phyloP scores from a whole-genome alignment of 1,140 invertebrate species.

The Drosophila athabasca region DNA sequence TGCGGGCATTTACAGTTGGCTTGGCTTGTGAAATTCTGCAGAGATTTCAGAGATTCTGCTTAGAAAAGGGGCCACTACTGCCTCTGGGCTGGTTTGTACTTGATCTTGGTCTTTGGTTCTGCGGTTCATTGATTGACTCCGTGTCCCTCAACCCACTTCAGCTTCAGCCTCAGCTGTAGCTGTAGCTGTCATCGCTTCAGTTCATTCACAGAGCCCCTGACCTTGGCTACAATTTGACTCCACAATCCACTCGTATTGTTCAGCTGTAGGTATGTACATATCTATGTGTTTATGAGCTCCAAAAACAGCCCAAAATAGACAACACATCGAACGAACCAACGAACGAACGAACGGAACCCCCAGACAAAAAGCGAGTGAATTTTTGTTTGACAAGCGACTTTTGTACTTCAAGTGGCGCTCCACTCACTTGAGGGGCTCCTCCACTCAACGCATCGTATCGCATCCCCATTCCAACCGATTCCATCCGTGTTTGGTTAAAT shows the following conservation, averaged over 20 bases:
- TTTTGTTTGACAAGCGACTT: constrained; percentile 48
- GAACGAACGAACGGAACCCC: constrained; percentile 15
- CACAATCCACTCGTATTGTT: constrained; percentile 45
- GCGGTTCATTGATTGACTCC: constrained; percentile 68
- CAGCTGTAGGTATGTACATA: constrained; percentile 32
- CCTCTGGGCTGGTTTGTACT: constrained; percentile 54
- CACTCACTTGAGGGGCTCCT: constrained; percentile 38
- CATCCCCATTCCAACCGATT: no score
- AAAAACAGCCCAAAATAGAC: constrained; percentile 54
- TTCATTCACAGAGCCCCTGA: constrained; percentile 80
- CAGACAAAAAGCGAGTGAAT: constrained; percentile 38
- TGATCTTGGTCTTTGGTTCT: constrained; percentile 49
- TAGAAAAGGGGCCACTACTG: background rate
- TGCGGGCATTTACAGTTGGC: constrained; percentile 71
- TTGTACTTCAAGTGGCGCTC: constrained; percentile 63
- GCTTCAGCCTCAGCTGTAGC: background rate
- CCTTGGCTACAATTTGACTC: constrained; percentile 72
- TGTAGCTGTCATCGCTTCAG: constrained; percentile 39
- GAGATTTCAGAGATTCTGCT: constrained; percentile 6
- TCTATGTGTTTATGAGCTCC: constrained; percentile 37
- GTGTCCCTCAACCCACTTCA: constrained; percentile 52
- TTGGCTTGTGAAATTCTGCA: constrained; percentile 79
- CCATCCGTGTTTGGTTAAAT: constrained; percentile 56
- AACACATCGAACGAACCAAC: constrained; percentile 13
- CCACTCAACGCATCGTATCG: constrained; percentile 1